These are phyloP conservation scores for Callospermophilus lateralis DNA, from an alignment of 2,113 vertebrate species.

Conservation along the genomic window DNA sequence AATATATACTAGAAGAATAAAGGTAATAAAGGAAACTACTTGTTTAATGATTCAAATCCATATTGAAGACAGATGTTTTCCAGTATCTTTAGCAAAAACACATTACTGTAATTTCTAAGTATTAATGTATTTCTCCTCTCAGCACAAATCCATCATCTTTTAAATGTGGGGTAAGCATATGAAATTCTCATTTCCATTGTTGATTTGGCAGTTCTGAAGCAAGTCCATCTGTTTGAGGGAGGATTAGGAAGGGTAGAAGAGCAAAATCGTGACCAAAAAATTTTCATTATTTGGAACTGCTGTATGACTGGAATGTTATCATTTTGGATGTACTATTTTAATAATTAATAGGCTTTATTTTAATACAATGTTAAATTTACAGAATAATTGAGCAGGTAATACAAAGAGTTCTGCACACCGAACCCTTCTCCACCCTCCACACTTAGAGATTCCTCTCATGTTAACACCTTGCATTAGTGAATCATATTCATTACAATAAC, in stretches of 20 bases:
- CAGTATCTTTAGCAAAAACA: constrained; percentile 13
- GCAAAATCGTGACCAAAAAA: constrained; percentile 44
- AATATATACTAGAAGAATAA: not conserved
- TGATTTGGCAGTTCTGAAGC: not conserved
- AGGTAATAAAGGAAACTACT: not conserved
- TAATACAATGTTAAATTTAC: not conserved
- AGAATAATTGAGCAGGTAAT: not conserved
- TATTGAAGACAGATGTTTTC: not conserved
- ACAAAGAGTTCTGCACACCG: not conserved
- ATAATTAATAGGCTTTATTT: constrained; percentile 49
- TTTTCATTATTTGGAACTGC: not conserved
- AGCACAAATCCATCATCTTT: not conserved
- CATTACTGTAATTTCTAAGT: not conserved
- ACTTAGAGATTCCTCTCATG: not conserved
- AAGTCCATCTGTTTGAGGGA: constrained; percentile 54
- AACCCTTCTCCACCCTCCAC: not conserved
- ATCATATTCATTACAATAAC: not conserved
- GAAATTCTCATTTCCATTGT: not conserved
- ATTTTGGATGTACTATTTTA: constrained; percentile 48
- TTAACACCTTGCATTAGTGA: not conserved
- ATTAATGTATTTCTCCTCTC: not conserved
- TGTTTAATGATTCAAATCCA: not conserved
- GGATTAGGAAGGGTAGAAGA: constrained; percentile 26
- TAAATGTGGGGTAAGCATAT: not conserved
- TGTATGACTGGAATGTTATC: constrained; percentile 3